Evolutionary conservation across 1,140 invertebrate species (phyloP), one percentile per base, ranked within the genome.

Genomic region (Homarus americanus): DNA sequence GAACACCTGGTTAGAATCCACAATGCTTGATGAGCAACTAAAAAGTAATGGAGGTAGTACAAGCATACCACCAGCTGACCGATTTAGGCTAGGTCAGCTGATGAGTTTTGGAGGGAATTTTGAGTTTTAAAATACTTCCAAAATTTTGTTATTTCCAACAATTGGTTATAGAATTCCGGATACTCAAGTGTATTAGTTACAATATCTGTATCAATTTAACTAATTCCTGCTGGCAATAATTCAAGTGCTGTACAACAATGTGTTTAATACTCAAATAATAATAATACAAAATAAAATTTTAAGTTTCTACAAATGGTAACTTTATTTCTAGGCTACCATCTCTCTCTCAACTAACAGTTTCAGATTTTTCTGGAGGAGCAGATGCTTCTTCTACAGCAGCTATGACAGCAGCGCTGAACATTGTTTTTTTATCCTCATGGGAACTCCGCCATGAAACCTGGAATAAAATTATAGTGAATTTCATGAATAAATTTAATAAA

Each of bases 391-490:
- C 53, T 49, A 84, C 86, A 58, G 86, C 91, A n/a, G 85, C 66
- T 69, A 92, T 85, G 24, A 92, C 86, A 17, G 91, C 85, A 44
- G 69, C 85, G 53, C 91, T 92, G 66, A 92, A 92, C 40, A 89
- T 53, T 17, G 85, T 69, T 66, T 92, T 92, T 75, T 92, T 92
- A 24, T 84, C 72, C 40, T 92, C 91, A 17, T 92, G 85, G 7
- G 69, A 69, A 84, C 91, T 92, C 76, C 86, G 82, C 91, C 91
- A 92, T 20, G 89, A 91, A 9, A 91, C 89, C 89, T 91, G n/a
- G 5, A 69, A 69, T 0, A 69, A 4, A 69, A 28, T 32, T 28
- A 69, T 24, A 20, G 3, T 58, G 20, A 58, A 58, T 20, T 15
- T 58, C 20, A 58, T 1, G 53, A 58, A 58, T 15, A 58, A 4